phyloP scores from a whole-genome alignment of 35 echinoderm and acorn worm genomes.

The Diadema setosum region DNA sequence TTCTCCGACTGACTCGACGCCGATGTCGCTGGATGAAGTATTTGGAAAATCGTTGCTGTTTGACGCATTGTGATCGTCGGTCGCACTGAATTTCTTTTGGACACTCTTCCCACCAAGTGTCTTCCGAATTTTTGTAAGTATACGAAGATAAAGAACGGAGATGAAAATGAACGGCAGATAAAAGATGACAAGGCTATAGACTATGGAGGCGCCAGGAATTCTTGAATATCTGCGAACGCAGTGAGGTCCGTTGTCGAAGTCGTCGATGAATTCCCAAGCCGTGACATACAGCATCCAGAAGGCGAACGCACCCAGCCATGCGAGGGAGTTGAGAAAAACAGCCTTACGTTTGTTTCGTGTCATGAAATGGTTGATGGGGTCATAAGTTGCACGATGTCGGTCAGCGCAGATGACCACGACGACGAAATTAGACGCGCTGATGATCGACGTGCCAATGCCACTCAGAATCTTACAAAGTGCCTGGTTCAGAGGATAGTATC shows the following conservation, averaged over 20 bases:
- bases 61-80: no score
- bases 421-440: not conserved
- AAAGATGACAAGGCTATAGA: not conserved
- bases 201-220: not conserved
- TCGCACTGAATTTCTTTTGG: no score
- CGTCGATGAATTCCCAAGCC: not conserved
- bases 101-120: not conserved
- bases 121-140: not conserved
- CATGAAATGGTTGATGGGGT: conserved; percentile 16
- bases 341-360: not conserved
- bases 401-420: conserved; percentile 27
- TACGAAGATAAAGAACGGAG: not conserved
- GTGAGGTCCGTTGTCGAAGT: not conserved
- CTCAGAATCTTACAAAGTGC: not conserved
- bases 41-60: no score
- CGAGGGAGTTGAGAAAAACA: not conserved
- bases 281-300: not conserved
- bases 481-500: not conserved
- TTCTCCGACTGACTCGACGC: not conserved
- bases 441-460: not conserved
- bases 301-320: not conserved
- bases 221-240: not conserved
- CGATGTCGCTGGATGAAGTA: no score
- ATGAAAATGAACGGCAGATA: not conserved
- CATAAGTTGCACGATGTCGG: conserved; percentile 23